Conservation (phyloP, 2,797 vertebrate genomes). For the Gambusia yucatana region DNA sequence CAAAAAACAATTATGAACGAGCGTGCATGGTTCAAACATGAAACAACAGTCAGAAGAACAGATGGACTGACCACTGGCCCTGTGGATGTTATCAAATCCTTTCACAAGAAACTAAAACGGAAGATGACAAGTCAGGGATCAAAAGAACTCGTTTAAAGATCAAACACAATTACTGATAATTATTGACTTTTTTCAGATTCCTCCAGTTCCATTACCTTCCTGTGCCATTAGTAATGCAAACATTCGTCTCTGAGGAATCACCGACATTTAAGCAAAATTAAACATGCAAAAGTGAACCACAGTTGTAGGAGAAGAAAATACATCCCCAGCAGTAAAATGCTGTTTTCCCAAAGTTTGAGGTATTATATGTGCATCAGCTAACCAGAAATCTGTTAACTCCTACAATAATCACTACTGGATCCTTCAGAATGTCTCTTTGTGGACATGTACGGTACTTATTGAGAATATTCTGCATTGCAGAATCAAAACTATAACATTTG, state of each 20-base stretch:
- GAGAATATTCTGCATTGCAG: not conserved
- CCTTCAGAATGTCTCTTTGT: not conserved
- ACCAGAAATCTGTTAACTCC: not conserved
- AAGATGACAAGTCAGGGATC: not conserved
- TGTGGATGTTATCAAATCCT: constrained; percentile 7
- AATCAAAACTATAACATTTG: not conserved
- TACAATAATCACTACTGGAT: not conserved
- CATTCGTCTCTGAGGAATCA: not conserved
- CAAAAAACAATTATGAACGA: constrained; percentile 57
- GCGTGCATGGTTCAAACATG: constrained; percentile 30
- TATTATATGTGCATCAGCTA: not conserved
- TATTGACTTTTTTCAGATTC: not conserved
- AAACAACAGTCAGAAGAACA: constrained; percentile 21
- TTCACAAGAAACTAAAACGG: not conserved
- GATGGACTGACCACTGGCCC: constrained; percentile 1
- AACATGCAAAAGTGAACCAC: not conserved
- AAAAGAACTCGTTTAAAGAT: not conserved
- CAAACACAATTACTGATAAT: constrained; percentile 5
- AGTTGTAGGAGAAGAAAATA: not conserved
- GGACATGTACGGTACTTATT: not conserved
- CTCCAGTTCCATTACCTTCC: not conserved
- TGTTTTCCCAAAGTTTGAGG: not conserved
- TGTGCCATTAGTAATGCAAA: not conserved
- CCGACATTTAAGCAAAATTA: constrained; percentile 1
- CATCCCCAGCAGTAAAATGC: not conserved